Evolutionary conservation across 2,113 vertebrate genomes (phyloP).

Genomic region (Setophaga coronata): DNA sequence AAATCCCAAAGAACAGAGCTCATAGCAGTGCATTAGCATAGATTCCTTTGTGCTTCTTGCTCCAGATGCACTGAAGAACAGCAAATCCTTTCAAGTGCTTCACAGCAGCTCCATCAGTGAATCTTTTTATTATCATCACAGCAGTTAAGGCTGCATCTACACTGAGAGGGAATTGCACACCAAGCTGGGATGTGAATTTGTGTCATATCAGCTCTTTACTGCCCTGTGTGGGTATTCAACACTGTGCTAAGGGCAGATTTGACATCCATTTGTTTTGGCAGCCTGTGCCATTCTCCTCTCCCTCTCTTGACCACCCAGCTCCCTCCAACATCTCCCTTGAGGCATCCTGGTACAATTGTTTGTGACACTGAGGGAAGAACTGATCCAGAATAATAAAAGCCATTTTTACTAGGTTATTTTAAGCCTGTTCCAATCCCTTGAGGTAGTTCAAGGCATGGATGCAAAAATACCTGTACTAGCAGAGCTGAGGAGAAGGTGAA

Average conservation of each 20-base stretch:
- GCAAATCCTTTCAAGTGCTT: neutral
- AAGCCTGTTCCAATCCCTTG: neutral
- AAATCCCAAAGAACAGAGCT: neutral
- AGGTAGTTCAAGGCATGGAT: neutral
- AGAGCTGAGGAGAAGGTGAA: neutral
- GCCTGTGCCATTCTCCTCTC: neutral
- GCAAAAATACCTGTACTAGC: neutral
- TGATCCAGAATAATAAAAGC: neutral
- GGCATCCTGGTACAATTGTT: neutral
- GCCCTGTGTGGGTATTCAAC: neutral
- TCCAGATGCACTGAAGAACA: neutral
- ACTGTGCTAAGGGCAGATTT: rapidly evolving
- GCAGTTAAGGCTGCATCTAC: neutral
- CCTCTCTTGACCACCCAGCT: neutral
- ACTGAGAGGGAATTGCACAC: neutral
- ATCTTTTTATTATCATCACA: neutral
- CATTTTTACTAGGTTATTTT: neutral
- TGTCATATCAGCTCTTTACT: neutral
- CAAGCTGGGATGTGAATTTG: neutral
- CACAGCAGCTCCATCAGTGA: neutral
- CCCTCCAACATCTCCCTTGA: neutral
- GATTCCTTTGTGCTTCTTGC: neutral
- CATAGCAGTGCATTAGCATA: neutral
- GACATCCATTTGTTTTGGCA: neutral
- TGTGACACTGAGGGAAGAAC: neutral